Conservation (phyloP, 2,113 vertebrate species). For the Pogonocichla stellata region DNA sequence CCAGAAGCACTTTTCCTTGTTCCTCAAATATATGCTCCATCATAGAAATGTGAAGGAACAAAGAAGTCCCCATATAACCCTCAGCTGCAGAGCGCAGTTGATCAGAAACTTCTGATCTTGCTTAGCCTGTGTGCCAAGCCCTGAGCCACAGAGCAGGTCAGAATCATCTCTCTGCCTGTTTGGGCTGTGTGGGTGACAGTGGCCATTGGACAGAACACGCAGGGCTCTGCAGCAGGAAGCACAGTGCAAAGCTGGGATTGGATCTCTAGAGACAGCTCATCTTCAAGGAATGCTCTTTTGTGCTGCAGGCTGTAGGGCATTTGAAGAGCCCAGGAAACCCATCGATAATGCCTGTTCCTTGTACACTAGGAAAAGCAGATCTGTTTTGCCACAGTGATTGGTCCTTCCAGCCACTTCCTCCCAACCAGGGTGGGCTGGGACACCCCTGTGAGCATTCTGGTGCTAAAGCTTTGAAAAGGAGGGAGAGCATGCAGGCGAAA, state of each 20-base stretch:
- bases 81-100: background rate
- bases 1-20: background rate
- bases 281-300: background rate
- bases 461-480: background rate
- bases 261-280: background rate
- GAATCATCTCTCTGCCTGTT: background rate
- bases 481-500: background rate
- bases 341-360: background rate
- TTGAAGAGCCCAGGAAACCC: background rate
- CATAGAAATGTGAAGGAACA: background rate
- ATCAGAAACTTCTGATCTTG: background rate
- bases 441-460: fast-evolving
- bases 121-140: background rate
- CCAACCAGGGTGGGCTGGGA: background rate
- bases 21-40: background rate
- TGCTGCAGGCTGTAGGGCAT: background rate
- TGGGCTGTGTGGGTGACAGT: background rate
- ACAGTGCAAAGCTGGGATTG: background rate
- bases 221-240: background rate
- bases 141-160: background rate
- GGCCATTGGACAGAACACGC: background rate
- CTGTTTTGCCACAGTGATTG: background rate
- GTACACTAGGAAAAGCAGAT: background rate
- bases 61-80: background rate
- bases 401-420: background rate